These are phyloP conservation scores for Athene noctua DNA, from an alignment of 2,113 vertebrate genomes.

Conservation along the genomic window DNA sequence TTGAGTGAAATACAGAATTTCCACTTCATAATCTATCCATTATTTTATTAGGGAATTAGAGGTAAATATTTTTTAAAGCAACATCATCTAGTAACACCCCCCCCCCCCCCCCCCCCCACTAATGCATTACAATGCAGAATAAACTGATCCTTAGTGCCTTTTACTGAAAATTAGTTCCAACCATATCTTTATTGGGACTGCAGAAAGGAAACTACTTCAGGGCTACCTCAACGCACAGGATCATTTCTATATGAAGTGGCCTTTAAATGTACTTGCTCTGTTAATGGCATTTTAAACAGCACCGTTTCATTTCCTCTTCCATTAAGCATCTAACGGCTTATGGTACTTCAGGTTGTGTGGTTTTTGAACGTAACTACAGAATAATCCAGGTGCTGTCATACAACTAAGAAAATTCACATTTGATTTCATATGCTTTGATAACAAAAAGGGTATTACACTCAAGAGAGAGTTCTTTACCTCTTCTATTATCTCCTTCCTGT, in stretches of 20 bases:
- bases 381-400: not conserved
- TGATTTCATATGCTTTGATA: not conserved
- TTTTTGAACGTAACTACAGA: not conserved
- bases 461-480: not conserved
- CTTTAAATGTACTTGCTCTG: not conserved
- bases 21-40: not conserved
- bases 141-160: not conserved
- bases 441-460: not conserved
- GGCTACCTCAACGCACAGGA: not conserved
- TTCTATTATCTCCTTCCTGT: not conserved
- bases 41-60: not conserved
- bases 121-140: not conserved
- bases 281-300: constrained; percentile 4
- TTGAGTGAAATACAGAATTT: not conserved
- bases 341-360: not conserved
- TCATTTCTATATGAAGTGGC: not conserved
- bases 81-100: rapidly evolving
- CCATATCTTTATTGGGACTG: not conserved
- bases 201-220: not conserved
- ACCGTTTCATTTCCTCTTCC: not conserved
- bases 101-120: rapidly evolving
- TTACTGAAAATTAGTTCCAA: not conserved
- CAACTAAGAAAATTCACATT: not conserved
- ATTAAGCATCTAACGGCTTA: not conserved
- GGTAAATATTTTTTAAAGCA: not conserved